Evolutionary conservation across 2,113 vertebrate species (phyloP).

Genomic region (Delphinus delphis): DNA sequence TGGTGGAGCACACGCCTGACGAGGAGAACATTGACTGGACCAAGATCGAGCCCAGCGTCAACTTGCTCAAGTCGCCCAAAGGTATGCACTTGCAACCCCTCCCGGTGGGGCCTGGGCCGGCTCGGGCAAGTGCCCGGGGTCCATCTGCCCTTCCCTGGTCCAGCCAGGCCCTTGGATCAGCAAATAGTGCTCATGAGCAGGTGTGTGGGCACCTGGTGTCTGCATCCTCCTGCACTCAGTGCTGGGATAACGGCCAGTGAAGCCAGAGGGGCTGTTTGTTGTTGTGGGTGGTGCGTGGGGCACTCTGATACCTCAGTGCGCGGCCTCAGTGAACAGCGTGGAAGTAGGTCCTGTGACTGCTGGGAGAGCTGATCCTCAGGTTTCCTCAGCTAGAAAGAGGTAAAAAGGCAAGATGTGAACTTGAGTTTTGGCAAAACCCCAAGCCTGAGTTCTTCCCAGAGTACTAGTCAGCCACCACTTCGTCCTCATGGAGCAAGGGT

Average conservation of each 20-base stretch:
- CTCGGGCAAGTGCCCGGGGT: background rate
- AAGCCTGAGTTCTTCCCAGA: background rate
- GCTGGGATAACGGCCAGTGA: background rate
- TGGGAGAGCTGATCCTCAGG: too few species aligned
- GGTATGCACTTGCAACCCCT: conserved; percentile 77
- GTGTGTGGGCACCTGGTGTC: background rate
- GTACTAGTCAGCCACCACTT: background rate
- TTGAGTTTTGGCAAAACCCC: background rate
- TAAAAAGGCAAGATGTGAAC: background rate
- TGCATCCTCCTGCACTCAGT: too few species aligned
- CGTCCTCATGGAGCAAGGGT: background rate
- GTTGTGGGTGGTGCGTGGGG: fast-evolving
- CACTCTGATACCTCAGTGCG: fast-evolving
- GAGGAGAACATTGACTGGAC: conserved; percentile 97
- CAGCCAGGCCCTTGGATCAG: background rate
- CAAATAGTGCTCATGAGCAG: background rate
- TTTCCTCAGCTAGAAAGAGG: background rate
- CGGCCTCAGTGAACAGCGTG: background rate
- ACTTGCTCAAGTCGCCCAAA: conserved; percentile 97
- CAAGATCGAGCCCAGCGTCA: conserved; percentile 97
- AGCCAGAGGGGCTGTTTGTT: background rate
- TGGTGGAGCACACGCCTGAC: conserved; percentile 94
- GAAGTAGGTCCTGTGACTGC: too few species aligned
- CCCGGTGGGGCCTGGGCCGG: background rate
- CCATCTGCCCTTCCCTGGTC: background rate